Base-by-base conservation (phyloP, 1,140 invertebrate genomes). In the Pseudomyrmex cubaensis region DNA sequence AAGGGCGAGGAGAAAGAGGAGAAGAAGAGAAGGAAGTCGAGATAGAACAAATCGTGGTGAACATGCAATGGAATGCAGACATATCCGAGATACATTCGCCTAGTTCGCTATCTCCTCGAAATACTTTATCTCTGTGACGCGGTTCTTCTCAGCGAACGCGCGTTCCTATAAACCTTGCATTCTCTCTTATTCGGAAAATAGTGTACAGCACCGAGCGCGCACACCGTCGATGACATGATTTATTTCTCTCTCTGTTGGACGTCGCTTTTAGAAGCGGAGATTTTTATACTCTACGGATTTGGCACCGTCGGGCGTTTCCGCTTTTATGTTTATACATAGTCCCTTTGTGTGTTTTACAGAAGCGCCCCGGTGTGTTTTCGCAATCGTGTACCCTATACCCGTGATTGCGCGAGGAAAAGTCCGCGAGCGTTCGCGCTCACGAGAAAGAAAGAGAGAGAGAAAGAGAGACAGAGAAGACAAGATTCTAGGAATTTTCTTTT, bases 41-140 rank as follows among this genome's bases (percentile, higher is more conserved):
- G 66, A 72, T 72, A 50, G 64, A 74, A 73, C 56, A 78, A 86
- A 87, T 86, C 72, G 84, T 46, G 9, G 50, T 8, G 35, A 75
- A 78, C 64, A 57, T 52, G 70, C 46, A 50, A 4, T 44, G 83
- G 83, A 86, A 85, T 74, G 85, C 64, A 63, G 48, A 86, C 63
- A 57, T 77, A 76, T 72, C 76, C 66, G 44, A 77, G 82, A 82
- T 82, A 75, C 59, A 75, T 70, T 54, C 70, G 22, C 59, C 63
- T 15, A 22, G 35, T 56, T 35, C 46, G 48, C 63, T 20, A 56
- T 54, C 56, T 67, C 74, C 52, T 72, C 76, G 20, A 69, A 64
- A 78, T 78, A 80, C 66, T 67, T 85, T 85, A 86, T 63, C n/a
- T 61, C 52, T 62, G 46, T 61, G 66, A 80, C 66, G 76, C 66